These are phyloP conservation scores for Bemisia tabaci DNA, from an alignment of 1,140 invertebrate genomes.

Conservation along the genomic window DNA sequence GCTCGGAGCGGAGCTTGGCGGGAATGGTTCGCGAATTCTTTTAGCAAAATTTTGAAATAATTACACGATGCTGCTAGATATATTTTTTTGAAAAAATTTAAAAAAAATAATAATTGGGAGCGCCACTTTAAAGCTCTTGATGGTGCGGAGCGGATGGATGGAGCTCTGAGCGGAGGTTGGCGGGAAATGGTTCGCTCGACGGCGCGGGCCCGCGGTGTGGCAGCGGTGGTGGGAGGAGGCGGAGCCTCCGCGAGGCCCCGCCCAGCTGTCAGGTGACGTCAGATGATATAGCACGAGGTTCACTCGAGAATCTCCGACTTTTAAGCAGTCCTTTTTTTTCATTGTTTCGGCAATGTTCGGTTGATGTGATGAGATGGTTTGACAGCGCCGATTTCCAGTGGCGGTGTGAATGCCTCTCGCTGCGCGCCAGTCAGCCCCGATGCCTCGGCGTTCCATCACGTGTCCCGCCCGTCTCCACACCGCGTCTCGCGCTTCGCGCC, in stretches of 20 bases:
- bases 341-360: background rate
- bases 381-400: background rate
- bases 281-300: conserved; percentile 4
- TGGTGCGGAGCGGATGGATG: no score
- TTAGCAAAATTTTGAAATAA: no score
- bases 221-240: conserved; percentile 7
- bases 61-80: no score
- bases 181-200: background rate
- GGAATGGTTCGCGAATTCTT: no score
- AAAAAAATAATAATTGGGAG: no score
- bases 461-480: background rate
- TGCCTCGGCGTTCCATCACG: background rate
- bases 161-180: no score
- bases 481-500: background rate
- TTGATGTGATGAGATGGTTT: background rate
- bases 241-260: conserved; percentile 11
- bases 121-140: no score
- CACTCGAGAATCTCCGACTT: background rate
- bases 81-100: no score
- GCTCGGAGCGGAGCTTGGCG: no score
- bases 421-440: background rate
- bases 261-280: conserved; percentile 19
- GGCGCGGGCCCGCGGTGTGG: background rate
- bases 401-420: background rate
- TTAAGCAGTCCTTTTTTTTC: background rate